phyloP scores from a whole-genome alignment of 2,797 vertebrate genomes.

The Hypotaenidia philippensis region DNA sequence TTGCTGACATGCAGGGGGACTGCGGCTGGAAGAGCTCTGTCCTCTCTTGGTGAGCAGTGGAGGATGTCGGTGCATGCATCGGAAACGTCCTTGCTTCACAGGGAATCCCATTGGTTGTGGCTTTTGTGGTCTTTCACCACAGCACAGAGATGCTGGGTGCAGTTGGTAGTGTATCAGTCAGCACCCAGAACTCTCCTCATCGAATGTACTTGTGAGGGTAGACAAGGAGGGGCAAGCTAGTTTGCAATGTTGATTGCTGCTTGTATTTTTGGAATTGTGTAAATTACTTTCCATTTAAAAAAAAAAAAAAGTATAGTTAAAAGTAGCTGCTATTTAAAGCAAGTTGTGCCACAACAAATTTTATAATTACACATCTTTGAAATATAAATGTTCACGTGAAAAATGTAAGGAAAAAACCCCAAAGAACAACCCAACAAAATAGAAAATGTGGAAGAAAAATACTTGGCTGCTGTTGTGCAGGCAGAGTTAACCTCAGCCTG shows the following conservation, averaged over 20 bases:
- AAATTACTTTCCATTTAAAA: neutral
- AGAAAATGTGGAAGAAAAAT: rapidly evolving
- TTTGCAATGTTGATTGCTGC: neutral
- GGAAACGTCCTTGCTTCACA: neutral
- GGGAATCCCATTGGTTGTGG: neutral
- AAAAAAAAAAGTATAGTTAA: neutral
- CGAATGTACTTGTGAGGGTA: neutral
- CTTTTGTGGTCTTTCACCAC: neutral
- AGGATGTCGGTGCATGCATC: neutral
- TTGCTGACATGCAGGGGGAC: rapidly evolving
- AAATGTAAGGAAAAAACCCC: neutral
- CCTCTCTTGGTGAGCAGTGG: neutral
- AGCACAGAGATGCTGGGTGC: neutral
- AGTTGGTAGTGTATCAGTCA: neutral
- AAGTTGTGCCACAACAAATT: neutral
- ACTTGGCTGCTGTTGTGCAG: neutral
- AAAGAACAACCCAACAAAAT: neutral
- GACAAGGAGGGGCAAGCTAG: neutral
- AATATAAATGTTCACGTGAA: neutral
- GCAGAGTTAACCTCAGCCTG: neutral
- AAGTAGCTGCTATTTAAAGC: neutral
- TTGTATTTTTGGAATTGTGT: neutral
- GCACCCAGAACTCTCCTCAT: neutral
- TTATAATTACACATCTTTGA: neutral
- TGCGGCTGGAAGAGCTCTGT: neutral